These are phyloP conservation scores for Brachionus plicatilis DNA, from an alignment of 1,140 invertebrate species.

Conservation along the genomic window DNA sequence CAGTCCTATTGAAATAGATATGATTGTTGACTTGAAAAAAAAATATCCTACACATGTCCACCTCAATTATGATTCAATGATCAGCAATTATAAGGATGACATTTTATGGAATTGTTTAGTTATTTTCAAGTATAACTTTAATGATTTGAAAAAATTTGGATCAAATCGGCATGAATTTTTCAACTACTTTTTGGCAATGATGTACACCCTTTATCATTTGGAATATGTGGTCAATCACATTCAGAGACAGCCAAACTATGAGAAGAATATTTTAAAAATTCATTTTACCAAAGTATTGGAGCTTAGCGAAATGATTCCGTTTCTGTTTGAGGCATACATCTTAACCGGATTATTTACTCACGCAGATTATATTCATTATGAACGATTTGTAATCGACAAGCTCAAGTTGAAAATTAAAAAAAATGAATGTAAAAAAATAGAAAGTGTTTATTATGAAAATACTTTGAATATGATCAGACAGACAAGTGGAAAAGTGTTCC, in stretches of 20 bases:
- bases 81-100: not conserved
- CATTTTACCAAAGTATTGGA: not conserved
- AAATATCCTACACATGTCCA: not conserved
- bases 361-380: not conserved
- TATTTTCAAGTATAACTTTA: not conserved
- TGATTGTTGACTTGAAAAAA: not conserved
- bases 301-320: not conserved
- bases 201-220: not conserved
- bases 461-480: not conserved
- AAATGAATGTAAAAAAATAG: not conserved
- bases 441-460: not conserved
- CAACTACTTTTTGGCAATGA: not conserved
- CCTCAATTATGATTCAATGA: not conserved
- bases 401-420: not conserved
- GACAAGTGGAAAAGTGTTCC: not conserved
- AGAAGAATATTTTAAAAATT: not conserved
- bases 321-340: not conserved
- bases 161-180: not conserved
- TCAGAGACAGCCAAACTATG: not conserved
- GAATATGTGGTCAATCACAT: conserved; percentile 7
- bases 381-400: not conserved
- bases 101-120: conserved; percentile 33
- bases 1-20: not conserved
- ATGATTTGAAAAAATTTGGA: not conserved
- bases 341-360: conserved; percentile 11